These are phyloP conservation scores for Clarias pachynema DNA, from an alignment of 2,797 vertebrate species.

Conservation along the genomic window DNA sequence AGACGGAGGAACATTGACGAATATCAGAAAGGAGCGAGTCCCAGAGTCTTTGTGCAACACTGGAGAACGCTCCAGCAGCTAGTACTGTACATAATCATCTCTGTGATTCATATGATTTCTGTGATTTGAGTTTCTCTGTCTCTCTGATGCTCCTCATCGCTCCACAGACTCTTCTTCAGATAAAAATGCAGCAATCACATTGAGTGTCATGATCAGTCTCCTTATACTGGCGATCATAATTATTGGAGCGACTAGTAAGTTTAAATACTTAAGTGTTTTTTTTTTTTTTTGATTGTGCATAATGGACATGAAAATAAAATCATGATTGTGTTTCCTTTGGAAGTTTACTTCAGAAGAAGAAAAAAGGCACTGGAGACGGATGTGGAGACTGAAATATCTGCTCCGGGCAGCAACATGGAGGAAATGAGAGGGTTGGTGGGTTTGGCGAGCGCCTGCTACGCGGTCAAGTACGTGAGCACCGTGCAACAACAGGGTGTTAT, in stretches of 20 bases:
- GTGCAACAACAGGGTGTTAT: not conserved
- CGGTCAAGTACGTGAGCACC: conserved; percentile 60
- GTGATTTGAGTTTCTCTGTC: not conserved
- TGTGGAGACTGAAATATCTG: conserved; percentile 51
- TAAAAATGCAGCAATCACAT: not conserved
- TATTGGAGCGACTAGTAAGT: conserved; percentile 32
- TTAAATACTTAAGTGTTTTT: not conserved
- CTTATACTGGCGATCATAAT: conserved; percentile 31
- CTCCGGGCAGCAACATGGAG: conserved; percentile 66
- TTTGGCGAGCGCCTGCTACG: conserved; percentile 70
- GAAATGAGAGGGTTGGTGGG: conserved; percentile 65
- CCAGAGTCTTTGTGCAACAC: too few relatives aligned
- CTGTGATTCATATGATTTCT: not conserved
- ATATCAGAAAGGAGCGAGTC: too few relatives aligned
- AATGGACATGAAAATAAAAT: not conserved
- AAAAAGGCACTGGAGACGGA: conserved; percentile 49
- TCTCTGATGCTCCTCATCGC: not conserved
- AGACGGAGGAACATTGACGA: too few relatives aligned
- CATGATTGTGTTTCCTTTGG: not conserved
- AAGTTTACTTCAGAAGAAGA: conserved; percentile 61
- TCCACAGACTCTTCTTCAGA: conserved; percentile 27
- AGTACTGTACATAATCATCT: not conserved
- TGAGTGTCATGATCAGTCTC: conserved; percentile 9
- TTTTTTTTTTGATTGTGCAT: not conserved
- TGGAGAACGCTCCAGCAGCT: too few relatives aligned